Conservation (phyloP, 1,140 invertebrate genomes). For the Rhopalosiphum padi region DNA sequence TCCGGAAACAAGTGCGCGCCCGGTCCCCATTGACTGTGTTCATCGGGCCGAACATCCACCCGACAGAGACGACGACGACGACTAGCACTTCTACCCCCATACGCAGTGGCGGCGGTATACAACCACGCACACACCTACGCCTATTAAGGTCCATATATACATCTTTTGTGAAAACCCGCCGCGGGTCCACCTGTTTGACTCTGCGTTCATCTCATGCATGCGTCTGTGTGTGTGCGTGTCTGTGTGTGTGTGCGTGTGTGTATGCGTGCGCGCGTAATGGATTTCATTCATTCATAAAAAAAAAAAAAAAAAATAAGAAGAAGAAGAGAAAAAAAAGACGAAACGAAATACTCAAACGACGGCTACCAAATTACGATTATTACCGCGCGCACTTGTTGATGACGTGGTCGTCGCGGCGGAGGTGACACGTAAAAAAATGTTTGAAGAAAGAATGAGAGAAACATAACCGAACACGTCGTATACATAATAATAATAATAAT, state of each 20-base stretch:
- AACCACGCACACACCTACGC: neutral
- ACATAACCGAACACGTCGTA: neutral
- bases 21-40: constrained; percentile 43
- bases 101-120: neutral
- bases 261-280: neutral
- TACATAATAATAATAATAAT: neutral
- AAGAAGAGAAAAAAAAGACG: neutral
- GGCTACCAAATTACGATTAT: constrained; percentile 54
- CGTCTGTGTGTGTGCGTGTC: neutral
- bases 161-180: constrained; percentile 24
- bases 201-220: neutral
- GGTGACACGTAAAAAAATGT: neutral
- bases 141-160: neutral
- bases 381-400: constrained; percentile 36
- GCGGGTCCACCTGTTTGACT: constrained; percentile 54
- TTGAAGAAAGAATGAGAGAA: neutral
- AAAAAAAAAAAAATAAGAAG: neutral
- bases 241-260: neutral
- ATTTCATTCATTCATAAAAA: constrained; percentile 30
- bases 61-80: neutral
- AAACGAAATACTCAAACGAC: neutral
- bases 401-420: neutral
- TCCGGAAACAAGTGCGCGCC: constrained; percentile 51
- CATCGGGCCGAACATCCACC: constrained; percentile 55
- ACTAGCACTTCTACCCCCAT: constrained; percentile 16